Base-by-base conservation (phyloP, 2,888 invertebrate species). In the Drosophila incognita region DNA sequence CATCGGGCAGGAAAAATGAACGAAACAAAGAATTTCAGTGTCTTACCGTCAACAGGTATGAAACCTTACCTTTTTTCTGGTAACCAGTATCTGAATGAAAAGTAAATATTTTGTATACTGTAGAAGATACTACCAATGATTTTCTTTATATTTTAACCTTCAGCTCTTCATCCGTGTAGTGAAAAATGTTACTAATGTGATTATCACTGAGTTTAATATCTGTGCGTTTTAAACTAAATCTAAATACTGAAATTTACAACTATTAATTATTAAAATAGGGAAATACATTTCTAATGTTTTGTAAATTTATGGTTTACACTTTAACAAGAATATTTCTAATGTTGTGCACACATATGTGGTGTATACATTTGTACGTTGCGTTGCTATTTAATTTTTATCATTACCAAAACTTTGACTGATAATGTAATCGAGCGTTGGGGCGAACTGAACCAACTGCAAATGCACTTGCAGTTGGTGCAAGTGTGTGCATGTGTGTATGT, bases 361-460 rank as follows among this genome's bases (percentile, higher is more conserved):
- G 10, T 13, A 54, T 5, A 29, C 15, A 21, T 31, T 24, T n/a
- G 40, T 31, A 40, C 46, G 46, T 31, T 49, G 42, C 21, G 40
- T 62, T 70, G 66, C 61, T 61, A 61, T 57, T 56, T 59, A 21
- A 13, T 54, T 58, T 77, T 62, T 71, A 68, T 77, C 73, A 72
- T 68, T 65, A 51, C 58, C 42, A 71, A 59, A 59, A 52, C 33
- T 51, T 56, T 61, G 52, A 21, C 78, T 77, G 78, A 78, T 78
- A 78, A 77, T 68, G 56, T 61, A 81, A 70, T 71, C 67, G 67
- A 80, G 66, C 64, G 46, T 58, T 42, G 38, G 15, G 21, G 36
- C 46, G 18, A 53, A 69, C n/a, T 33, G 27, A 53, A 24, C 18
- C 29, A 51, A 59, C n/a, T 52, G 38, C 62, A 69, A 52, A 31